phyloP scores from a whole-genome alignment of 35 echinoderm and acorn worm genomes.

The Anneissia japonica region DNA sequence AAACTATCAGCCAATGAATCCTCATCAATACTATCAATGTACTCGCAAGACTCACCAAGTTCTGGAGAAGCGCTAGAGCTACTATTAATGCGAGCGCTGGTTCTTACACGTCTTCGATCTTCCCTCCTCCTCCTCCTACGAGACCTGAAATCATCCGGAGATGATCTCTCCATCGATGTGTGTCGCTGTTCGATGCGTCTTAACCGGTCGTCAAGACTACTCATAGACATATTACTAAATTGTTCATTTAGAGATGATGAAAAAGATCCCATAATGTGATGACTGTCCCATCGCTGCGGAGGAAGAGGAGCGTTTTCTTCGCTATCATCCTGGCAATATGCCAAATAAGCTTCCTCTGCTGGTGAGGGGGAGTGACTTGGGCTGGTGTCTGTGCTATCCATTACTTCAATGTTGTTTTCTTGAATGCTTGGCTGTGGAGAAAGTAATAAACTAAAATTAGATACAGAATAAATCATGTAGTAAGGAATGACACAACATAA shows the following conservation, averaged over 20 bases:
- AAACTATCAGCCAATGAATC: not conserved
- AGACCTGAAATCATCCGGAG: not conserved
- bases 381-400: not conserved
- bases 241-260: not conserved
- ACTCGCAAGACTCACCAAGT: not conserved
- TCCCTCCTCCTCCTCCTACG: not conserved
- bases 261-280: not conserved
- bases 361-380: not conserved
- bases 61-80: not conserved
- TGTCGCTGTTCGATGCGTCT: not conserved
- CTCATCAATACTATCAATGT: not conserved
- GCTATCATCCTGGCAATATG: not conserved
- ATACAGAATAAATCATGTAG: no score
- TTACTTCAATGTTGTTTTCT: not conserved
- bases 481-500: no score
- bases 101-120: not conserved
- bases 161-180: not conserved
- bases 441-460: no score
- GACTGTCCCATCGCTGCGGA: not conserved
- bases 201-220: not conserved
- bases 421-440: not conserved
- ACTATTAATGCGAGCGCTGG: not conserved
- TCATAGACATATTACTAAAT: not conserved
- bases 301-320: not conserved
- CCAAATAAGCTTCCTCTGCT: not conserved